A percentile compares a stretch with the other conserved stretches of the same genome.
phyloP scores from a whole-genome alignment of 2,113 vertebrate genomes.

The Zosterops pallidus region DNA sequence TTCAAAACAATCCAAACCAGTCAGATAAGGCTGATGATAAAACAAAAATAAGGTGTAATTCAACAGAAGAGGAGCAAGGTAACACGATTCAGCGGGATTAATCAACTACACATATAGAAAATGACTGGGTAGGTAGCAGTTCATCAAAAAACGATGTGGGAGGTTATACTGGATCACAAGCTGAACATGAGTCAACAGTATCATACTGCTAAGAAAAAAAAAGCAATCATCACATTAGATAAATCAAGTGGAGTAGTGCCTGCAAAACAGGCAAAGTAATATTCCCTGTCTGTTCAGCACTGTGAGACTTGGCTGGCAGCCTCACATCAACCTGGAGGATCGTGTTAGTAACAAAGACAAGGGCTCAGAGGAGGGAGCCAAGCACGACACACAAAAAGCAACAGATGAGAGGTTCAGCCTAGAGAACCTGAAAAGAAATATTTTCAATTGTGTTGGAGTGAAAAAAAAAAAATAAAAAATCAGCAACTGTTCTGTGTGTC shows the following conservation, averaged over 20 bases:
- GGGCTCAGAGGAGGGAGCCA: background rate
- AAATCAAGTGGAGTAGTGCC: background rate
- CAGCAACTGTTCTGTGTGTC: background rate
- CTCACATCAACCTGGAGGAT: background rate
- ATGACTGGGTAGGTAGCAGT: conserved; percentile 45
- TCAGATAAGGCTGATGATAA: background rate
- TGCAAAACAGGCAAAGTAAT: background rate
- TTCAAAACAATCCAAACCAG: background rate
- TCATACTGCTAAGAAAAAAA: background rate
- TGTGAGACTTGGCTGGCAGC: background rate
- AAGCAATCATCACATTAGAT: background rate
- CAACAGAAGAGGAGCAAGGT: background rate
- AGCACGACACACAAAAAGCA: background rate
- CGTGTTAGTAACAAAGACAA: background rate
- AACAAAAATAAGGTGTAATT: background rate
- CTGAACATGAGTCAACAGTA: conserved; percentile 57
- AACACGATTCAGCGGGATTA: background rate
- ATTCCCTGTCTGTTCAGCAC: background rate
- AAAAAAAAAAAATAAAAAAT: background rate
- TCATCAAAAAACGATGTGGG: conserved; percentile 39
- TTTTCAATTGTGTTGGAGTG: background rate
- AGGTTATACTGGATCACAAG: conserved; percentile 58
- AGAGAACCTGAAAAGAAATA: background rate
- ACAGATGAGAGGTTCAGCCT: background rate
- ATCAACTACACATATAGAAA: background rate